Evolutionary conservation across 2,113 vertebrate genomes (phyloP), one percentile per base, ranked within the genome.

Genomic region (Varanus komodoensis): DNA sequence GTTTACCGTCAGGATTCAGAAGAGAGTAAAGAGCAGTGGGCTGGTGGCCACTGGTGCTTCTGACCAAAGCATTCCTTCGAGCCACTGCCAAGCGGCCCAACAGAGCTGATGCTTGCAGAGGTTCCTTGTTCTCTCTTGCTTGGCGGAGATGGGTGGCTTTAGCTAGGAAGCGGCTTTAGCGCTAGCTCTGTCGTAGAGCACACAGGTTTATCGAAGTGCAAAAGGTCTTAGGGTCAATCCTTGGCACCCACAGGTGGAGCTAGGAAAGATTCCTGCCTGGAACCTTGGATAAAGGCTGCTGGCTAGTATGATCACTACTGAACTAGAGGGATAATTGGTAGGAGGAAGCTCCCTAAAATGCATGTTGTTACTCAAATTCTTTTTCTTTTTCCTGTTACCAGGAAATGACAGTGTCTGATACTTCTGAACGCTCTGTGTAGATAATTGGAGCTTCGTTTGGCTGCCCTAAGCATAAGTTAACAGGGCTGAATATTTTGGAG

Each of bases 401-500:
- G 75, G 14, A 75, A 61, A n/a, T 57, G 29, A 78, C 74, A 64
- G 34, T 17, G 14, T 74, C 85, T 44, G 34, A 79, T 92, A 74
- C 79, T 94, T 64, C n/a, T 90, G 0, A n/a, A 0, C 74, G 91
- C 6, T 91, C 88, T 92, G 77, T 68, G 87, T 90, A 93, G 87
- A 94, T 88, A 92, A 89, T 52, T 8, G 1, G 21, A 11, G 52
- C 82, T 93, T 92, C 85, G 73, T 92, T 93, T 87, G 90, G 87
- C 34, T 94, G 74, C 85, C 93, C 90, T 0, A 23, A 29, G 3
- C 92, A 21, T 73, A 89, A 96, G 90, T 92, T 93, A 89, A 92
- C 90, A 91, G 88, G 79, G 81, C 91, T 94, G 96, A 96, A 3
- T 44, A 44, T 44, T 44, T 44, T 44, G 38, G 38, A 44, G 38